Base-by-base conservation (phyloP, 2,888 invertebrate species). In the Nomada ferruginata region DNA sequence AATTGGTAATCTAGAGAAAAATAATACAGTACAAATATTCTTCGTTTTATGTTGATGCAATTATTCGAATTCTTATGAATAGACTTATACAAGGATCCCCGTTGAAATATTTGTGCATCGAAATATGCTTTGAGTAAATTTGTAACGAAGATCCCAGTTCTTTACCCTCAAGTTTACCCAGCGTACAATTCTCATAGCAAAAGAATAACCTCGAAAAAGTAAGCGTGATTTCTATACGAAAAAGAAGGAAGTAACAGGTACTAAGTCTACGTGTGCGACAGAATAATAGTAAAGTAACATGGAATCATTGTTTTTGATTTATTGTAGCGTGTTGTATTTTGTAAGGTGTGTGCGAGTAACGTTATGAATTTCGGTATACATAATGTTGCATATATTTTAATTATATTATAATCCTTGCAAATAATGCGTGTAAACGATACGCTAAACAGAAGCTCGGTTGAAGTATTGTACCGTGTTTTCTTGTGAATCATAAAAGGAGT, bases 91-190 rank as follows among this genome's bases (percentile, higher is more conserved):
- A 57, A 20, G 26, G 57, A 20, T 18, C 18, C 29, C 18, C 29
- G 13, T 36, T 29, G 10, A 5, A 26, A 9, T 10, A 13, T 36
- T 10, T 20, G 15, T n/a, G 20, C 26, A 20, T 61, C 20, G 52
- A 59, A 65, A 29, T 23, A 29, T 50, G 52, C 53, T 63, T 2
- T 59, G 20, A 61, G 26, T 10, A 4, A 61, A 52, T 42, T 20
- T 44, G 20, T 9, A 18, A 47, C 23, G 13, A 59, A 2, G 26
- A 55, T 77, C 15, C 89, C 87, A 89, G 81, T 77, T 87, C 82
- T 87, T 87, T 85, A 85, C 80, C 85, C 77, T 83, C 77, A 82
- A 76, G 68, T 53, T 76, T 61, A 55, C 42, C 50, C 36, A 70
- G 78, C 68, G 9, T 59, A 75, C 74, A 74, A 71, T 26, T 36